A percentile compares a stretch with the other conserved stretches of the same genome.
Conservation (phyloP, 30 jellyfish, hydroid and myxozoan species). For the Cassiopea andromeda region DNA sequence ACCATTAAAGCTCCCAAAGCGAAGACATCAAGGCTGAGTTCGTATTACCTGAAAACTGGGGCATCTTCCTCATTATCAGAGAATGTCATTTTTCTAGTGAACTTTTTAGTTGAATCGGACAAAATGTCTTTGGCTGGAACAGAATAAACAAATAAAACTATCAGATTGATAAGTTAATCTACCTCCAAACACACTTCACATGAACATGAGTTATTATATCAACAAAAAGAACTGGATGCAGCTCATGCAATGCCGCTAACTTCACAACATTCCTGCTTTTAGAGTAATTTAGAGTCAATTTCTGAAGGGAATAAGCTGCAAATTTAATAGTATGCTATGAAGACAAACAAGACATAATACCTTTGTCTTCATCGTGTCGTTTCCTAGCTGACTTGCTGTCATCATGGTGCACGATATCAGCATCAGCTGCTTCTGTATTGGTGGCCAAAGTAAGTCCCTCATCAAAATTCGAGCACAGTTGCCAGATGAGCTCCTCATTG, state of each 20-base stretch:
- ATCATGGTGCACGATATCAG: neutral
- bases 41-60: slow-evolving; percentile 27
- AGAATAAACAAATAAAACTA: neutral
- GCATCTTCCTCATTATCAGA: slow-evolving; percentile 62
- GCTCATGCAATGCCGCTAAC: too few relatives aligned
- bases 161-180: neutral
- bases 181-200: neutral
- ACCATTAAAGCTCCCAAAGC: too few relatives aligned
- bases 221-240: neutral
- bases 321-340: too few relatives aligned
- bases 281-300: too few relatives aligned
- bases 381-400: neutral
- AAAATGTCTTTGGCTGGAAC: neutral
- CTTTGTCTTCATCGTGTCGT: slow-evolving; percentile 17
- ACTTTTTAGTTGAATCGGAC: slow-evolving; percentile 6
- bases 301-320: too few relatives aligned
- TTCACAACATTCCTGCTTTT: too few relatives aligned
- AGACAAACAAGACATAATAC: neutral
- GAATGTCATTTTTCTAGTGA: slow-evolving; percentile 29
- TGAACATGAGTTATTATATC: neutral
- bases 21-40: neutral
- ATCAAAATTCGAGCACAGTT: slow-evolving; percentile 81
- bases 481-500: slow-evolving; percentile 91
- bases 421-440: slow-evolving; percentile 9
- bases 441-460: slow-evolving; percentile 72